A percentile compares a stretch with the other conserved stretches of the same genome.
Evolutionary conservation across 1,140 invertebrate genomes (phyloP).

Genomic region (Drosophila dunni): DNA sequence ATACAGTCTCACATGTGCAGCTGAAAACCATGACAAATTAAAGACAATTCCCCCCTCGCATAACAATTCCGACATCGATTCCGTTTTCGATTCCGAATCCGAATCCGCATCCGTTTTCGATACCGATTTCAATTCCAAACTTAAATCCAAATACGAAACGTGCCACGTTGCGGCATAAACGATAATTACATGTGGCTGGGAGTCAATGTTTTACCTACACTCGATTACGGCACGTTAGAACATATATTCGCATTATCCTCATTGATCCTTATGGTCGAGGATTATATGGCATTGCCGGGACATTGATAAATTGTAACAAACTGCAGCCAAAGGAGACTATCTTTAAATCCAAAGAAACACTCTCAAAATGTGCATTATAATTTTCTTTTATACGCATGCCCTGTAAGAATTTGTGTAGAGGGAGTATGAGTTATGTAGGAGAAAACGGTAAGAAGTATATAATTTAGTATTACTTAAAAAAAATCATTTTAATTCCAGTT

Average conservation of each 20-base stretch:
- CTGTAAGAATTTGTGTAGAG: not conserved
- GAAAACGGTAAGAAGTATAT: not conserved
- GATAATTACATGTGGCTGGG: conserved; percentile 74
- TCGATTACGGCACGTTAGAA: conserved; percentile 6
- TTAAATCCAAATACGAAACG: conserved; percentile 65
- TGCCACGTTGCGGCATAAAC: conserved; percentile 76
- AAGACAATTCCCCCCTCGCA: conserved; percentile 46
- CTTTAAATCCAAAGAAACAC: conserved; percentile 43
- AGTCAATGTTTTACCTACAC: conserved; percentile 49
- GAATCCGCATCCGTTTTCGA: conserved; percentile 54
- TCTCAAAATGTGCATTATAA: conserved; percentile 53
- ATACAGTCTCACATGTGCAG: conserved; percentile 45
- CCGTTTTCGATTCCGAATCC: conserved; percentile 29
- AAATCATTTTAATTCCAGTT: not conserved
- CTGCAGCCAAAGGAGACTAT: conserved; percentile 60
- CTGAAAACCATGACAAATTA: conserved; percentile 80
- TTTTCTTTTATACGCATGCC: conserved; percentile 29
- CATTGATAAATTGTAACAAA: conserved; percentile 72
- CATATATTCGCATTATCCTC: conserved; percentile 74
- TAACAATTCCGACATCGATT: conserved; percentile 18
- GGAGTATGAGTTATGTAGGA: not conserved
- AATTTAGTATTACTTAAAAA: no score
- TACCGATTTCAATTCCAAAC: conserved; percentile 52
- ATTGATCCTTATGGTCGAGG: conserved; percentile 76
- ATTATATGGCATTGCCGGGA: conserved; percentile 72